Percentiles rank a stretch among this genome's conserved stretches.
Evolutionary conservation across 1,140 invertebrate species (phyloP).

Genomic region (Apis cerana): DNA sequence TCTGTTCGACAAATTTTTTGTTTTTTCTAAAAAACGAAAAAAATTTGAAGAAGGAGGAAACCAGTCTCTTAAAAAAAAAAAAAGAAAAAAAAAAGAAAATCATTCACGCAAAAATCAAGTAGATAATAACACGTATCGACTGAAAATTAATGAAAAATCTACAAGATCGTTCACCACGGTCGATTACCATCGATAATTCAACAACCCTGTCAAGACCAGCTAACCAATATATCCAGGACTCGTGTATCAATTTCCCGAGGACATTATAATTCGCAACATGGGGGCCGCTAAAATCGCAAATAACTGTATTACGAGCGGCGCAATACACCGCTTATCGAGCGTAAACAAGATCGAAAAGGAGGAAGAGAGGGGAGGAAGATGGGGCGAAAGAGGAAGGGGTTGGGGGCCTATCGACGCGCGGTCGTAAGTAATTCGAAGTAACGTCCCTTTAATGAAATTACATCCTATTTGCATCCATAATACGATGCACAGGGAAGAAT

Average conservation of each 20-base stretch:
- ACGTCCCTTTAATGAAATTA: conserved; percentile 51
- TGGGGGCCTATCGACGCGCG: not conserved
- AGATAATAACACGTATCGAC: not conserved
- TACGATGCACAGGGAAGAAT: conserved; percentile 25
- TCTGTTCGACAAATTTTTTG: too few relatives aligned
- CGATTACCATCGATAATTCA: not conserved
- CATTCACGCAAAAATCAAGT: not conserved
- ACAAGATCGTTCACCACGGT: not conserved
- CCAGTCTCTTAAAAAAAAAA: too few relatives aligned
- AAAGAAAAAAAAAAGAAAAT: too few relatives aligned
- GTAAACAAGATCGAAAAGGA: not conserved
- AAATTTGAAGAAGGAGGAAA: too few relatives aligned
- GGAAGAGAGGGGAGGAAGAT: not conserved
- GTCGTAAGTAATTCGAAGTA: conserved; percentile 42
- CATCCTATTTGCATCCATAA: conserved; percentile 50
- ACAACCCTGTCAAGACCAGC: not conserved
- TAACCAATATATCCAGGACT: not conserved
- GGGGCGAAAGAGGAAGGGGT: too few relatives aligned
- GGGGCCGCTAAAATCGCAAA: conserved; percentile 14
- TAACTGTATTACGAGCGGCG: conserved; percentile 25
- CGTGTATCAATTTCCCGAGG: not conserved
- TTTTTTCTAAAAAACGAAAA: too few relatives aligned
- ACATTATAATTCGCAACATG: not conserved
- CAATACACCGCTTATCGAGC: not conserved
- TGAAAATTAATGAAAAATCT: not conserved